Evolutionary conservation across 2,888 invertebrate species (phyloP), one percentile per base, ranked within the genome.

Genomic region (Orthosia incerta): DNA sequence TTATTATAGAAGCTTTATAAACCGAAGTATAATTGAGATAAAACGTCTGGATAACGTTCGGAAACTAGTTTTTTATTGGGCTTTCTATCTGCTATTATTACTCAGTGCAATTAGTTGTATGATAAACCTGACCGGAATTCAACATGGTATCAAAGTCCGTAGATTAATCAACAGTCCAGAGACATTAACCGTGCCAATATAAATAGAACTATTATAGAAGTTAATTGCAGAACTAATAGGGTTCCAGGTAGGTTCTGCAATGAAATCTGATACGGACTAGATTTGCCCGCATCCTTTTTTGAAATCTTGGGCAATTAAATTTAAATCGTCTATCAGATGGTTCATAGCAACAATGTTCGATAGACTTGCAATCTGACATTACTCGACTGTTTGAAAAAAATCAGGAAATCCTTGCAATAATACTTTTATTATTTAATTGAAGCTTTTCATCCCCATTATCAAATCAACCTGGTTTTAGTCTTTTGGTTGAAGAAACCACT

Each of bases 61-160:
- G 73, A 86, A 88, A 89, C 87, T 85, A 83, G 88, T 88, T 89
- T 89, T 85, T 86, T 90, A 86, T 88, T 86, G 82, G 85, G 83
- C 84, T 84, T 88, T 89, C 89, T 87, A 86, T 85, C 82, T 78
- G 72, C 81, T 87, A 89, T 89, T 89, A 89, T 87, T 85, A 77
- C 84, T 80, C 50, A 85, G 80, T 76, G 86, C 88, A 87, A 86
- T 87, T 87, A 87, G 86, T 86, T 84, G 80, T 87, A 83, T 80
- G 82, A 85, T 85, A 87, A 87, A 87, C 78, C 71, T 71, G 86
- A 81, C 77, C 80, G 83, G 82, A 80, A 83, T 80, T 56, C 67
- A 74, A 68, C 78, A 64, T 70, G 31, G 56, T 83, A 74, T 80
- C 75, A 76, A 83, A 79, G 80, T 79, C 73, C 60, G 45, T 66